phyloP scores from a whole-genome alignment of 2,113 vertebrate genomes.

The Tupaia chinensis region DNA sequence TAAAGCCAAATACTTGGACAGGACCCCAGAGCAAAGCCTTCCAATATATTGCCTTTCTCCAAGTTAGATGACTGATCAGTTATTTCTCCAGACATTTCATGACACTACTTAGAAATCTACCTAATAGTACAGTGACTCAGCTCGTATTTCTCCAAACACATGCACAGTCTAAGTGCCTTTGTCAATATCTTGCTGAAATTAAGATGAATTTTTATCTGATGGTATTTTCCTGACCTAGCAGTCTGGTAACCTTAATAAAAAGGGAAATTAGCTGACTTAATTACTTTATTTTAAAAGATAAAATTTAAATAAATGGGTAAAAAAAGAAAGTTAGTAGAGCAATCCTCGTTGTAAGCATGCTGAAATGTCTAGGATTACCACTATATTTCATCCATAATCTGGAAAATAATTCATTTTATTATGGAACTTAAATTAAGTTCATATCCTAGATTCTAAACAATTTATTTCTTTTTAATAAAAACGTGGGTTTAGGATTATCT shows the following conservation, averaged over 20 bases:
- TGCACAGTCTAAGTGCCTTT: not conserved
- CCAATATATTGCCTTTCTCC: not conserved
- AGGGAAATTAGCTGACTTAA: constrained; percentile 4
- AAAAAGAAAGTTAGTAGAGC: not conserved
- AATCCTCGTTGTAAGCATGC: not conserved
- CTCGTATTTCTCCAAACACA: not conserved
- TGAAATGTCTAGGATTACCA: constrained; percentile 4
- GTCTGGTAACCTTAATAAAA: constrained; percentile 35
- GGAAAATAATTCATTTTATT: not conserved
- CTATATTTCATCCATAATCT: not conserved
- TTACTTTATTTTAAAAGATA: constrained; percentile 43
- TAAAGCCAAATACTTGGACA: not conserved
- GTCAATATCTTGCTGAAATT: constrained; percentile 24
- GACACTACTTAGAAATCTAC: not conserved
- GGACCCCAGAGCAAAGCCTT: not conserved
- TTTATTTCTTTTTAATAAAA: not conserved
- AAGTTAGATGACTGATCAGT: not conserved
- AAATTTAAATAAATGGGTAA: constrained; percentile 56
- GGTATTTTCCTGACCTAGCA: constrained; percentile 35
- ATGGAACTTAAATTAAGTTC: not conserved
- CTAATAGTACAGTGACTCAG: not conserved
- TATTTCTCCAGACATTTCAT: not conserved
- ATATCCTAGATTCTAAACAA: not conserved
- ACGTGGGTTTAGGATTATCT: not conserved
- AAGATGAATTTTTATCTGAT: constrained; percentile 48